Conservation (phyloP, 2,888 invertebrate species). For the Leptinotarsa juncta region DNA sequence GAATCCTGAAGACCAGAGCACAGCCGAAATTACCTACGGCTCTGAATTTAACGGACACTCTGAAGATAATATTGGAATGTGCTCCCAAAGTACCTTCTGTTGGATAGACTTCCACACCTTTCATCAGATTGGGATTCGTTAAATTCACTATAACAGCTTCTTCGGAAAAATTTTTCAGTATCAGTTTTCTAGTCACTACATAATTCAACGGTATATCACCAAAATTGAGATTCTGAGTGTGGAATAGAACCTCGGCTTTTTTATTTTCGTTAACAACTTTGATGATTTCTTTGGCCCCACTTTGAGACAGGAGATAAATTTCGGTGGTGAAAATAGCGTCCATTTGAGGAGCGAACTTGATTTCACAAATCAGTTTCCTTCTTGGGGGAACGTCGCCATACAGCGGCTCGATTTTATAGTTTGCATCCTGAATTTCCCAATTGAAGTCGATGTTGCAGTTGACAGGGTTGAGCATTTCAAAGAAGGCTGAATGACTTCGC, state of each 20-base stretch:
- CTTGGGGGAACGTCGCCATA: constrained; percentile 69
- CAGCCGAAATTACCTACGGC: constrained; percentile 44
- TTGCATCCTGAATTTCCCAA: constrained; percentile 67
- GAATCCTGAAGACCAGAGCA: constrained; percentile 36
- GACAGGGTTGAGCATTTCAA: constrained; percentile 69
- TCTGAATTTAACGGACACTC: constrained; percentile 46
- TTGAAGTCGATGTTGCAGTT: constrained; percentile 68
- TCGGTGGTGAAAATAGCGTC: constrained; percentile 53
- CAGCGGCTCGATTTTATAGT: constrained; percentile 67
- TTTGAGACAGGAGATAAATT: constrained; percentile 58
- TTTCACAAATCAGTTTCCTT: constrained; percentile 66
- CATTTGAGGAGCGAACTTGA: constrained; percentile 58
- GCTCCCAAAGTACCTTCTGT: constrained; percentile 47
- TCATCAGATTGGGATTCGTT: constrained; percentile 42
- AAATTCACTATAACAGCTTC: constrained; percentile 46
- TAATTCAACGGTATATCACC: constrained; percentile 63
- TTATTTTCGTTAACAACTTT: constrained; percentile 33
- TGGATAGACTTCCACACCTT: constrained; percentile 52
- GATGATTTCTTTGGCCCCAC: constrained; percentile 54
- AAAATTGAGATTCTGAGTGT: constrained; percentile 50
- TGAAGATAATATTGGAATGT: constrained; percentile 50
- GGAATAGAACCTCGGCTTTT: constrained; percentile 41
- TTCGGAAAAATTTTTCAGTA: constrained; percentile 51
- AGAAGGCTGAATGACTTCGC: constrained; percentile 62
- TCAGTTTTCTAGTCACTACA: constrained; percentile 43